These are phyloP conservation scores for Lepidurus apus DNA, from an alignment of 1,140 invertebrate species.

Conservation along the genomic window DNA sequence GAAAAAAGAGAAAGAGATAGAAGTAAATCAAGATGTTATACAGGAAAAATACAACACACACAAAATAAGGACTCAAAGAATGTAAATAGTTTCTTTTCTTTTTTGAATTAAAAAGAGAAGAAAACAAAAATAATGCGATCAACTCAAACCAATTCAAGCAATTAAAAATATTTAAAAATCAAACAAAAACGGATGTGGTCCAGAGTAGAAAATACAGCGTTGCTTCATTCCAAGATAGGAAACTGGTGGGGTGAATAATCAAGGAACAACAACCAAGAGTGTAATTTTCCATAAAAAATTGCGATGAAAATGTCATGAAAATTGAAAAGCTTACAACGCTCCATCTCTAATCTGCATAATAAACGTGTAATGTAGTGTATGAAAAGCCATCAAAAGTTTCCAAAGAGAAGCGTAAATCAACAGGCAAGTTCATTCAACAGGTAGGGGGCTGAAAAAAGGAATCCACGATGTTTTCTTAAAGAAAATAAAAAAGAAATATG, in stretches of 20 bases:
- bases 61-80: neutral
- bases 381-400: neutral
- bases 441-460: neutral
- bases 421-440: neutral
- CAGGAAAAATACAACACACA: neutral
- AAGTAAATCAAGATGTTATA: conserved; percentile 7
- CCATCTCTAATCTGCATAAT: no score
- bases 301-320: no score
- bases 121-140: neutral
- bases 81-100: neutral
- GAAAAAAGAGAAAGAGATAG: conserved; percentile 22
- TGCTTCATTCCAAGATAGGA: neutral
- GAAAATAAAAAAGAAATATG: no score
- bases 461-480: no score
- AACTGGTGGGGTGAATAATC: neutral
- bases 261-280: neutral
- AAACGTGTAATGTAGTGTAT: neutral
- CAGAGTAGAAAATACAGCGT: neutral
- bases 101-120: neutral
- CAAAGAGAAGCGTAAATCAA: neutral
- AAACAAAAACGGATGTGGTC: neutral
- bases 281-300: neutral
- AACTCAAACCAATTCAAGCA: neutral
- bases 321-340: no score
- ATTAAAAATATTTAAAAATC: neutral